Percentiles rank a stretch among this genome's conserved stretches.
phyloP scores from a whole-genome alignment of 2,113 vertebrate genomes.

The Clarias macrocephalus region DNA sequence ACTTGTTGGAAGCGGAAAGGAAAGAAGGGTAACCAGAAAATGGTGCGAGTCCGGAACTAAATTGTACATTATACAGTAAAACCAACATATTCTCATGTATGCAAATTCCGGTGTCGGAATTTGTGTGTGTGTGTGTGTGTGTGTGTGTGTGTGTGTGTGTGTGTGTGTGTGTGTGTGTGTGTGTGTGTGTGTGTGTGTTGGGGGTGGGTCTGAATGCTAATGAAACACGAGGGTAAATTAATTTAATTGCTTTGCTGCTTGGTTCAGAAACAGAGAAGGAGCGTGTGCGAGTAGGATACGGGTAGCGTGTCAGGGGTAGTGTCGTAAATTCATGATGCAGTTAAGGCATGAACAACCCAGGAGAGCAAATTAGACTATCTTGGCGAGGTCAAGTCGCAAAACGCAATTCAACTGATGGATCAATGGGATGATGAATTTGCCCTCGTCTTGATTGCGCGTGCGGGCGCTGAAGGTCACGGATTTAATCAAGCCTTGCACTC shows the following conservation, averaged over 20 bases:
- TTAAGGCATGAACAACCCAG: slow-evolving; percentile 39
- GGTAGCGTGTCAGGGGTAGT: slow-evolving; percentile 26
- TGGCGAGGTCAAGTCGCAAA: slow-evolving; percentile 59
- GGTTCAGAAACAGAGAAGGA: slow-evolving; percentile 9
- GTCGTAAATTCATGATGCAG: slow-evolving; percentile 51
- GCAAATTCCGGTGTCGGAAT: slow-evolving; percentile 7
- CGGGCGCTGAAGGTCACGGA: slow-evolving; percentile 71
- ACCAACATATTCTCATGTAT: slow-evolving; percentile 31
- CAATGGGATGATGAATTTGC: slow-evolving; percentile 64
- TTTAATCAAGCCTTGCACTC: slow-evolving; percentile 70
- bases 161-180: neutral
- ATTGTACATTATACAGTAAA: neutral
- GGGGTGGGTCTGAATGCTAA: slow-evolving; percentile 46
- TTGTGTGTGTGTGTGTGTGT: neutral
- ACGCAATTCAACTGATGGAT: slow-evolving; percentile 66
- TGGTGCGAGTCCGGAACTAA: neutral
- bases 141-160: neutral
- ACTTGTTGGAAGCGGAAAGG: neutral
- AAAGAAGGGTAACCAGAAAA: neutral
- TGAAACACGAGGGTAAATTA: slow-evolving; percentile 49
- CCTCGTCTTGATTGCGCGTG: slow-evolving; percentile 70
- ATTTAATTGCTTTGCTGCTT: slow-evolving; percentile 49
- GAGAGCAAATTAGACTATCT: slow-evolving; percentile 53
- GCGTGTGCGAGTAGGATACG: slow-evolving; percentile 16
- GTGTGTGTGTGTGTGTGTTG: neutral